These are phyloP conservation scores for Zootermopsis nevadensis DNA, from an alignment of 2,888 invertebrate genomes.

Conservation along the genomic window DNA sequence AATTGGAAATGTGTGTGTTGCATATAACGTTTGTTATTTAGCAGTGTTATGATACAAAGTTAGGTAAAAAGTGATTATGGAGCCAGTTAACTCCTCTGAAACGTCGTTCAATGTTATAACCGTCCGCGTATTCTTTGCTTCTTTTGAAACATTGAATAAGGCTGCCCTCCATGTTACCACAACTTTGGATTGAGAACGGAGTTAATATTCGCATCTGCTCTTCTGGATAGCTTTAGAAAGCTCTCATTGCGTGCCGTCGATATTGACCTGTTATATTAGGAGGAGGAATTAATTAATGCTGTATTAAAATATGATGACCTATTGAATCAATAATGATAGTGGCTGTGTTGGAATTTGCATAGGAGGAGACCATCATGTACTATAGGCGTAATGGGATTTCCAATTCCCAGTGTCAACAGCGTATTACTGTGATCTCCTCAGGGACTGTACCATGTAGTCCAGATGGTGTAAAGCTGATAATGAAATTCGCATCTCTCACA, in stretches of 20 bases:
- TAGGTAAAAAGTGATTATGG: no score
- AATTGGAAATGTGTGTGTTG: no score
- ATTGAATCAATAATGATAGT: slow-evolving; percentile 36
- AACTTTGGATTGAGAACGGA: no score
- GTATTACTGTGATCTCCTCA: slow-evolving; percentile 3
- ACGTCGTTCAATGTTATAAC: no score
- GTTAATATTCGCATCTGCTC: neutral
- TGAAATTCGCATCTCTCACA: slow-evolving; percentile 1
- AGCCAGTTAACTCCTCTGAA: no score
- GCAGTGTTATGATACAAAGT: no score
- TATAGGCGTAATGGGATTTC: slow-evolving; percentile 25
- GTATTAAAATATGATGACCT: slow-evolving; percentile 31
- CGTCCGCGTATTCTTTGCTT: no score
- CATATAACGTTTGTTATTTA: no score
- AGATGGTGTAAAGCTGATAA: slow-evolving; percentile 35
- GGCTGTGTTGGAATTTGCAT: slow-evolving; percentile 23
- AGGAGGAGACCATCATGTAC: slow-evolving; percentile 5
- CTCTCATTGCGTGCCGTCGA: neutral
- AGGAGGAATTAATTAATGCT: slow-evolving; percentile 23
- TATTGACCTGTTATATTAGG: slow-evolving; percentile 18
- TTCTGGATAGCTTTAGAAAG: neutral
- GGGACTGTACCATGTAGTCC: slow-evolving; percentile 11
- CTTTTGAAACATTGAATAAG: no score
- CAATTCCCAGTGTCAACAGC: slow-evolving; percentile 39
- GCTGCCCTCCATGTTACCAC: no score